These are phyloP conservation scores for Anthopleura sola DNA, from an alignment of 64 coral and sea anemone species.

Conservation along the genomic window DNA sequence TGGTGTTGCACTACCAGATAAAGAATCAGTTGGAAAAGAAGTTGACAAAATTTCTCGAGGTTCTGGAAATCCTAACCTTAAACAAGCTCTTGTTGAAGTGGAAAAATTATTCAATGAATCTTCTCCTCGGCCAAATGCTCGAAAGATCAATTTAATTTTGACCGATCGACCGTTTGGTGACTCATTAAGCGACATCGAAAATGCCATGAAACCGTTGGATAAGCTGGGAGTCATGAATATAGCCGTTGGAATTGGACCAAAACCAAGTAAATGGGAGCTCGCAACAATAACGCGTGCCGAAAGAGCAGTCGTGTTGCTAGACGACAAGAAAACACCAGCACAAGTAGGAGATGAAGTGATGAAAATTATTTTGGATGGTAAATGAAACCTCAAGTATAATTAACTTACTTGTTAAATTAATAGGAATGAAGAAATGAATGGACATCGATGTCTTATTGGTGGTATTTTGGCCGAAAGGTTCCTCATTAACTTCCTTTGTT, in stretches of 20 bases:
- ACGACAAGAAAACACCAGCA: not conserved
- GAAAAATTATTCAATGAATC: constrained; percentile 1
- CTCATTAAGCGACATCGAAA: not conserved
- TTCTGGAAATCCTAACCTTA: constrained; percentile 9
- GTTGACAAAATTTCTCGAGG: constrained; percentile 10
- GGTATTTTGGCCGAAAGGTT: too few relatives aligned
- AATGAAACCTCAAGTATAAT: not conserved
- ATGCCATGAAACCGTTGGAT: not conserved
- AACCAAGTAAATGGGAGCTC: constrained; percentile 8
- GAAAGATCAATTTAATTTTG: constrained; percentile 33
- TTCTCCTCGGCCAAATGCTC: constrained; percentile 34
- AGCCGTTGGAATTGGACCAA: constrained; percentile 8
- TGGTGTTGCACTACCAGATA: constrained; percentile 10
- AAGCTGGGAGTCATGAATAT: constrained; percentile 24
- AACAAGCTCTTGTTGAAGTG: constrained; percentile 8
- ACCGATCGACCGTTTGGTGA: constrained; percentile 2
- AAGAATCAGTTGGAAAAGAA: constrained; percentile 22
- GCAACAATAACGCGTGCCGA: constrained; percentile 22
- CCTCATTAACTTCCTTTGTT: too few relatives aligned
- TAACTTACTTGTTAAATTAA: not conserved
- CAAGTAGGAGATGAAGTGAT: constrained; percentile 11
- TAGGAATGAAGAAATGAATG: too few relatives aligned
- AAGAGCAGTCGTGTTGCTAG: not conserved
- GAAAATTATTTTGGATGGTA: constrained; percentile 20
- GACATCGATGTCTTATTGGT: too few relatives aligned